phyloP scores from a whole-genome alignment of 92 coral and sea anemone species.

The Heliopora coerulea region DNA sequence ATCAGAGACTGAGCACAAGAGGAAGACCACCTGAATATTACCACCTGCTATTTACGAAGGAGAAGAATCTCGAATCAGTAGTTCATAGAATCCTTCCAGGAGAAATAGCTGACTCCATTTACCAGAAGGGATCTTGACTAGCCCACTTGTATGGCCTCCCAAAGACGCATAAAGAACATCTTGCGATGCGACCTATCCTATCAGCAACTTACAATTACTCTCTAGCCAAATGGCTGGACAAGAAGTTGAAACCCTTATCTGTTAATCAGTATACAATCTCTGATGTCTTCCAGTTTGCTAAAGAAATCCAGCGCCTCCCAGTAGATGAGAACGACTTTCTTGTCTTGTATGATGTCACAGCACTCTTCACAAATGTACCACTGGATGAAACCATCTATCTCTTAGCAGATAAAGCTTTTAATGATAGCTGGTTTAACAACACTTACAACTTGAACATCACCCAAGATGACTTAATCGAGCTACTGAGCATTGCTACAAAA shows the following conservation, averaged over 20 bases:
- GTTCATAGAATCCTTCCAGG: constrained; percentile 36
- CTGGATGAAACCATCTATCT: too few relatives aligned
- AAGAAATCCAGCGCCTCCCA: too few relatives aligned
- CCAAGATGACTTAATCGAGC: too few relatives aligned
- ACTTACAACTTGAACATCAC: too few relatives aligned
- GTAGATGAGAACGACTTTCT: too few relatives aligned
- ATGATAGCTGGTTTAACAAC: too few relatives aligned
- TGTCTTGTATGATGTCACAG: too few relatives aligned
- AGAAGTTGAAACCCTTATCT: constrained; percentile 41
- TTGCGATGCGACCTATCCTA: constrained; percentile 46
- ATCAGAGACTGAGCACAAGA: constrained; percentile 41
- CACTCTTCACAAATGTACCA: too few relatives aligned
- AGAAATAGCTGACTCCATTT: constrained; percentile 32
- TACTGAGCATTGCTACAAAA: too few relatives aligned
- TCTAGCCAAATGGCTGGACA: constrained; percentile 38
- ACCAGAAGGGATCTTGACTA: constrained; percentile 38
- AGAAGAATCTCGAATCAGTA: constrained; percentile 17
- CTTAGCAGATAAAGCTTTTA: too few relatives aligned
- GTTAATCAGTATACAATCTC: too few relatives aligned
- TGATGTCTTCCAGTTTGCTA: too few relatives aligned
- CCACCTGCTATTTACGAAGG: constrained; percentile 51
- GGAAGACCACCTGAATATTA: constrained; percentile 49
- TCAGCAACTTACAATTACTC: constrained; percentile 53
- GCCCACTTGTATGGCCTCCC: constrained; percentile 51
- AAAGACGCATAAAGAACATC: constrained; percentile 33